Evolutionary conservation across 1,140 invertebrate species (phyloP).

Genomic region (Lerema accius): DNA sequence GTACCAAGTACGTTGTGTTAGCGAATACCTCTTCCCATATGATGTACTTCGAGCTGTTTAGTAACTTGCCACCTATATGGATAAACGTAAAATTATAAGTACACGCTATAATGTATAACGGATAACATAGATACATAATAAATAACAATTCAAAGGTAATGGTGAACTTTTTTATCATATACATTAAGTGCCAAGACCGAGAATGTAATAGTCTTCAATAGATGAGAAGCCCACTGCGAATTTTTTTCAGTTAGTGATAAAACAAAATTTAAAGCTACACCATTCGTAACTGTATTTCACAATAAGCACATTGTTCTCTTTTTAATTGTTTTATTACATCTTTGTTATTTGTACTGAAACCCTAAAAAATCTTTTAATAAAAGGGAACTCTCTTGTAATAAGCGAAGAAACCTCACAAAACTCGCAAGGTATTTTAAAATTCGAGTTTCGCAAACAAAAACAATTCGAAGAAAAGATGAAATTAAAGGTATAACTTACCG

Average conservation of each 20-base stretch:
- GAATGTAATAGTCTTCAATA: no score
- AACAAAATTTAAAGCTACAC: neutral
- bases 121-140: no score
- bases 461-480: neutral
- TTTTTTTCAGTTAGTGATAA: no score
- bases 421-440: neutral
- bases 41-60: constrained; percentile 88
- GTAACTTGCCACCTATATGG: constrained; percentile 81
- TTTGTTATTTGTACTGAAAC: neutral
- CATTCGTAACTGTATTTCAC: neutral
- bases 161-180: no score
- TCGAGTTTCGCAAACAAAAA: constrained; percentile 5
- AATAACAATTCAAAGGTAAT: no score
- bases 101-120: no score
- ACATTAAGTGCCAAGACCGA: no score
- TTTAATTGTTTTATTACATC: neutral
- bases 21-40: constrained; percentile 87
- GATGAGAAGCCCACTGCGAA: no score
- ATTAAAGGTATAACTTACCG: constrained; percentile 36
- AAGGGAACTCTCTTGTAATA: neutral
- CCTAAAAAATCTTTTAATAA: neutral
- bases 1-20: constrained; percentile 85
- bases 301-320: constrained; percentile 1
- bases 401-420: neutral
- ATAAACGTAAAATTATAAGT: no score